These are phyloP conservation scores for Hemibagrus guttatus DNA, from an alignment of 2,797 vertebrate genomes.

Conservation along the genomic window DNA sequence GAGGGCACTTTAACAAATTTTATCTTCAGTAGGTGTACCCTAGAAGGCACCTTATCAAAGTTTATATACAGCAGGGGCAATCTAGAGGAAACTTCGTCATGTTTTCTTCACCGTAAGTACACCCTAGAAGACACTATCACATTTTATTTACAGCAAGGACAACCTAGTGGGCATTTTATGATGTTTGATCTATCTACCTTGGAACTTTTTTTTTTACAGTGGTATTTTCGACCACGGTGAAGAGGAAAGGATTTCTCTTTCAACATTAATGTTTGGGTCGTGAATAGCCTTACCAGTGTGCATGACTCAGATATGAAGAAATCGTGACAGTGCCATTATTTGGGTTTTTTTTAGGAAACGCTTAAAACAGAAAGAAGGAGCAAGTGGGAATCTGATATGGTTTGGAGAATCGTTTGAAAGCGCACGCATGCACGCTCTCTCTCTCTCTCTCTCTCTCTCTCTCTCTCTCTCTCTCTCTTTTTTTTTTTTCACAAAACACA, in stretches of 20 bases:
- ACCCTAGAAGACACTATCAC: no score
- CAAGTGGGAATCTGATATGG: constrained; percentile 17
- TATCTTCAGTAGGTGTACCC: neutral
- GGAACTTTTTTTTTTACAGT: no score
- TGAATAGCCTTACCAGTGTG: neutral
- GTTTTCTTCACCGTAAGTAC: neutral
- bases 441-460: no score
- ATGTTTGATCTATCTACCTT: no score
- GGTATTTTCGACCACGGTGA: neutral
- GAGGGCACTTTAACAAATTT: neutral
- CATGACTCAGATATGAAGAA: constrained; percentile 10
- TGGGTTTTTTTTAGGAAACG: constrained; percentile 28
- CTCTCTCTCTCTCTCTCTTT: no score
- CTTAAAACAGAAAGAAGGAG: constrained; percentile 57
- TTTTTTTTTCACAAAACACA: neutral
- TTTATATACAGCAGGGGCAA: neutral
- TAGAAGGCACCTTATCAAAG: neutral
- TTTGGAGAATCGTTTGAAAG: neutral
- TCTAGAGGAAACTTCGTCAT: neutral
- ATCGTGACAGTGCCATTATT: constrained; percentile 4
- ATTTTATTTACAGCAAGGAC: neutral
- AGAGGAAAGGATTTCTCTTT: neutral
- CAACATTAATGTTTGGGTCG: neutral
- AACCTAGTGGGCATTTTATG: no score
- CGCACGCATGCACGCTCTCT: neutral